phyloP scores from a whole-genome alignment of 1,140 invertebrate genomes.

The Apolygus lucorum region DNA sequence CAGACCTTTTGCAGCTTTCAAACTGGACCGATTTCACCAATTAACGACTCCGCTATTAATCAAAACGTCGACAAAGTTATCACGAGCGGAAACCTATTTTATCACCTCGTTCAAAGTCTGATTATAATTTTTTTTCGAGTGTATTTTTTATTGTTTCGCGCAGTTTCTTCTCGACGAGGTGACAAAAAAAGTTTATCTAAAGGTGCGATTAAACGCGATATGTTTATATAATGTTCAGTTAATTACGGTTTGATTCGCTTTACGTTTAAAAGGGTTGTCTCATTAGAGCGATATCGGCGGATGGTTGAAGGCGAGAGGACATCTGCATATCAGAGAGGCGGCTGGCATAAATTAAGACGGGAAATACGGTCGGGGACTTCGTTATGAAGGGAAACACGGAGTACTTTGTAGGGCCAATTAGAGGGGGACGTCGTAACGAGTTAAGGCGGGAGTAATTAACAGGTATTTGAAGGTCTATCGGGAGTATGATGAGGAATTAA shows the following conservation, averaged over 20 bases:
- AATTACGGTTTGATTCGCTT: too few relatives aligned
- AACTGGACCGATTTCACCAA: background rate
- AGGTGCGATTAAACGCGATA: background rate
- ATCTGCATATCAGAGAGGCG: constrained; percentile 3
- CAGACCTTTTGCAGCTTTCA: background rate
- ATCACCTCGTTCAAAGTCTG: background rate
- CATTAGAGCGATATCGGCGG: background rate
- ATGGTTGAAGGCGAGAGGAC: background rate
- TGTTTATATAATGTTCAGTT: background rate
- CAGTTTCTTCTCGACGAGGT: background rate
- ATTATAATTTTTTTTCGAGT: too few relatives aligned
- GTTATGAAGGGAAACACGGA: too few relatives aligned
- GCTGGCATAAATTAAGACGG: background rate
- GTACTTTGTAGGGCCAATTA: constrained; percentile 13
- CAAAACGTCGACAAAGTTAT: too few relatives aligned
- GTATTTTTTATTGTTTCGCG: too few relatives aligned
- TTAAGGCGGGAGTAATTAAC: too few relatives aligned
- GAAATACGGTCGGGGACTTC: too few relatives aligned
- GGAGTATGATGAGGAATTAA: too few relatives aligned
- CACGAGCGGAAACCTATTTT: background rate
- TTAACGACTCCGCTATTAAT: background rate
- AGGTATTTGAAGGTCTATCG: too few relatives aligned
- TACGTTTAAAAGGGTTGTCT: background rate
- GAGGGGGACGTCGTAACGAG: too few relatives aligned
- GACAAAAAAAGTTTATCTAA: background rate